phyloP scores from a whole-genome alignment of 1,140 invertebrate species.

The Drosophila biarmipes region DNA sequence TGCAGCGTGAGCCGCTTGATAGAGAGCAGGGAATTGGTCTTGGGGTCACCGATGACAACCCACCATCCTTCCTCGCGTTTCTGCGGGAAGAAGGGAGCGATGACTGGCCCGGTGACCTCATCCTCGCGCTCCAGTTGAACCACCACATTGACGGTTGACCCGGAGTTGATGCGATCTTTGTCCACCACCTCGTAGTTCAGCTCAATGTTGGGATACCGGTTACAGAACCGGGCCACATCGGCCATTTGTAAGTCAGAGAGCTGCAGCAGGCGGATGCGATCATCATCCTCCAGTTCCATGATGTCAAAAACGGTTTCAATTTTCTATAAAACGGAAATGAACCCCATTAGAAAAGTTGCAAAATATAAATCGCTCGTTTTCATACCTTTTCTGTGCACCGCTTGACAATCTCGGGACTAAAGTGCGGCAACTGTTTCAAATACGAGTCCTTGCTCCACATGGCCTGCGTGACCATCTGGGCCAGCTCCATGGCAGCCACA shows the following conservation, averaged over 20 bases:
- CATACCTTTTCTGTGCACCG: constrained; percentile 92
- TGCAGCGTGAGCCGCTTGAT: constrained; percentile 98
- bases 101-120: constrained; percentile 97
- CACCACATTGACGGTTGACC: constrained; percentile 93
- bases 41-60: constrained; percentile 99
- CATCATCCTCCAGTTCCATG: constrained; percentile 99
- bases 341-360: not conserved
- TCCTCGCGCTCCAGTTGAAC: constrained; percentile 98
- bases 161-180: constrained; percentile 92
- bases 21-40: constrained; percentile 96
- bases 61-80: constrained; percentile 99
- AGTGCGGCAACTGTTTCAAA: constrained; percentile 98
- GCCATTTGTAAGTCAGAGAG: constrained; percentile 95
- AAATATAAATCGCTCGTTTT: fast-evolving
- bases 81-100: constrained; percentile 99
- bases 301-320: constrained; percentile 99
- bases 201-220: constrained; percentile 99
- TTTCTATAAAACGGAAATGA: constrained; percentile 85
- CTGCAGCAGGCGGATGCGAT: constrained; percentile 93
- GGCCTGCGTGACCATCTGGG: constrained; percentile 99
- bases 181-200: constrained; percentile 96
- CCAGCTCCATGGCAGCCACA: constrained; percentile 99
- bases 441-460: constrained; percentile 99
- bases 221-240: constrained; percentile 99
- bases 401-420: constrained; percentile 95